phyloP scores from a whole-genome alignment of 2,888 invertebrate genomes.

The Dynastes maya region DNA sequence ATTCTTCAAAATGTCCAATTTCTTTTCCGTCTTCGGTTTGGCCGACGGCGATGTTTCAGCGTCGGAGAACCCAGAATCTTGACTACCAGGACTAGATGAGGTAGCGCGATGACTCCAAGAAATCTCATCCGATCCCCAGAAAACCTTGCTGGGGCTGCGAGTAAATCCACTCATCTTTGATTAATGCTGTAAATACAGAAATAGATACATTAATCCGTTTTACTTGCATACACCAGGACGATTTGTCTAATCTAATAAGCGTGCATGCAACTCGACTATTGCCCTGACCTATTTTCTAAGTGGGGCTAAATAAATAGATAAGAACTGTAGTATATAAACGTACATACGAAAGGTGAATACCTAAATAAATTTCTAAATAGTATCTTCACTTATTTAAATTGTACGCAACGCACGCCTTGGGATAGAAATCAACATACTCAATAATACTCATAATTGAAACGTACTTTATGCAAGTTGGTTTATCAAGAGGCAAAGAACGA shows the following conservation, averaged over 20 bases:
- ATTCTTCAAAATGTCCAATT: constrained; percentile 55
- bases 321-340: constrained; percentile 3
- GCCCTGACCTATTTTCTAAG: constrained; percentile 32
- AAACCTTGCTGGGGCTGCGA: constrained; percentile 79
- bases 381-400: no score
- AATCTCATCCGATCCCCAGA: constrained; percentile 73
- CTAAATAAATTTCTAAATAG: no score
- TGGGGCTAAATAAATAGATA: constrained; percentile 18
- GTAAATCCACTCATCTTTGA: constrained; percentile 78
- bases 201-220: constrained; percentile 7
- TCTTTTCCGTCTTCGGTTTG: constrained; percentile 65
- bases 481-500: no score
- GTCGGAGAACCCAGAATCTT: constrained; percentile 88
- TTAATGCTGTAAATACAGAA: constrained; percentile 13
- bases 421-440: no score
- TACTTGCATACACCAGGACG: background rate
- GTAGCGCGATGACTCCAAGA: constrained; percentile 69
- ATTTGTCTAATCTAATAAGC: constrained; percentile 33
- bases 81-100: constrained; percentile 80
- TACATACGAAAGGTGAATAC: constrained; percentile 4
- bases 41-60: constrained; percentile 78
- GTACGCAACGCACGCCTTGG: no score
- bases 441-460: no score
- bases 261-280: constrained; percentile 10
- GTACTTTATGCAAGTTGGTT: no score